Percentiles rank a stretch among this genome's conserved stretches.
Evolutionary conservation across 2,113 vertebrate species (phyloP).

Genomic region (Chloropsis cyanopogon): DNA sequence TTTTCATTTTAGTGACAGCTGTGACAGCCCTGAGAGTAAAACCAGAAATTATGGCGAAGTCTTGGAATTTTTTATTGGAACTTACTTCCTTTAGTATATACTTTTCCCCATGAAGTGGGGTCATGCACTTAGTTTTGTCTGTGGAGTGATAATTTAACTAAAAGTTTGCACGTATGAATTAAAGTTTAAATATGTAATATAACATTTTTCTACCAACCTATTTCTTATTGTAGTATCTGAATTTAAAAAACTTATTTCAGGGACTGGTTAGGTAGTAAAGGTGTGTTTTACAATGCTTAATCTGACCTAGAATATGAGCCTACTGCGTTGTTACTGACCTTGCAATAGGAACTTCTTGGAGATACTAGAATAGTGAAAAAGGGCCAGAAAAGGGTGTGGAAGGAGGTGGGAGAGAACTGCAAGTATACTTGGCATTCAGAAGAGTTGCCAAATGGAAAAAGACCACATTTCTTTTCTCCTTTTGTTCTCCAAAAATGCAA

Average conservation of each 20-base stretch:
- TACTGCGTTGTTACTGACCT: neutral
- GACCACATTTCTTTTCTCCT: neutral
- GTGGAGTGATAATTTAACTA: neutral
- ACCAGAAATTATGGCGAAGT: constrained; percentile 17
- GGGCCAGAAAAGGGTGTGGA: constrained; percentile 37
- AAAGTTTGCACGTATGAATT: neutral
- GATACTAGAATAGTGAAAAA: neutral
- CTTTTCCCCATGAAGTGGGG: neutral
- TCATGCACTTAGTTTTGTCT: neutral
- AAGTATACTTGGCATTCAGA: constrained; percentile 1
- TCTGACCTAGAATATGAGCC: neutral
- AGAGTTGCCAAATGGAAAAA: constrained; percentile 10
- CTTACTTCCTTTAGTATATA: neutral
- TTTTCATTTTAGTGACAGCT: constrained; percentile 25
- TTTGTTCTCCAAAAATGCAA: neutral
- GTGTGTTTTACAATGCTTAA: neutral
- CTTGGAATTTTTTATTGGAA: neutral
- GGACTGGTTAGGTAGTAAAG: neutral
- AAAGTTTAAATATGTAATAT: neutral
- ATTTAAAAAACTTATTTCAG: neutral
- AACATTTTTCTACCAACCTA: neutral
- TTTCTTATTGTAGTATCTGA: neutral
- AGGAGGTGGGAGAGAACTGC: constrained; percentile 18
- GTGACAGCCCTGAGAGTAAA: constrained; percentile 15
- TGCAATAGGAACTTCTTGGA: neutral